These are phyloP conservation scores for Pygocentrus nattereri DNA, from an alignment of 2,797 vertebrate genomes.

Conservation along the genomic window DNA sequence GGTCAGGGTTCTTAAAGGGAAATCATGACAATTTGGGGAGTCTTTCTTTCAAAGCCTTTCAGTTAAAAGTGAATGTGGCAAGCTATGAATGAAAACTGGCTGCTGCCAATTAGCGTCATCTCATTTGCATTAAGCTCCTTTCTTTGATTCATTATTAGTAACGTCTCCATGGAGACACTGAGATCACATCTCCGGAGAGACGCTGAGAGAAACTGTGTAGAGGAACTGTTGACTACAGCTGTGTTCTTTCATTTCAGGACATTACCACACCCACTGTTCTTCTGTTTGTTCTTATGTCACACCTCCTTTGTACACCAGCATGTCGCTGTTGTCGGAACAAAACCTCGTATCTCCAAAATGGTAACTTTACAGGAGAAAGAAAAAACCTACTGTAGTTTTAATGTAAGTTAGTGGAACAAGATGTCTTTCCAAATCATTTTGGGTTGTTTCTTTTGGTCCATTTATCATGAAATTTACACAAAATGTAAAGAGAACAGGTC, in stretches of 20 bases:
- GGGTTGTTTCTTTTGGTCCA: no score
- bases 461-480: no score
- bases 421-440: no score
- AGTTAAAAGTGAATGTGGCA: neutral
- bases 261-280: neutral
- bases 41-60: neutral
- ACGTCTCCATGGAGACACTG: constrained; percentile 8
- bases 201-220: neutral
- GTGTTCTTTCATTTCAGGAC: neutral
- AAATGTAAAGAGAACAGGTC: no score
- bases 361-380: no score
- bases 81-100: neutral
- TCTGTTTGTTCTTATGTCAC: constrained; percentile 10
- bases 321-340: no score
- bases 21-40: neutral
- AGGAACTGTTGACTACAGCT: neutral
- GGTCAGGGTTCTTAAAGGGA: neutral
- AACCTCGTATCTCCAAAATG: no score
- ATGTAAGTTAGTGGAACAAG: no score
- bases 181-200: neutral
- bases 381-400: no score
- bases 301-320: neutral
- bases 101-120: neutral
- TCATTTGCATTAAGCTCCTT: neutral
- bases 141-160: constrained; percentile 11